Conservation (phyloP, 1,140 invertebrate genomes). For the Whitmania pigra region DNA sequence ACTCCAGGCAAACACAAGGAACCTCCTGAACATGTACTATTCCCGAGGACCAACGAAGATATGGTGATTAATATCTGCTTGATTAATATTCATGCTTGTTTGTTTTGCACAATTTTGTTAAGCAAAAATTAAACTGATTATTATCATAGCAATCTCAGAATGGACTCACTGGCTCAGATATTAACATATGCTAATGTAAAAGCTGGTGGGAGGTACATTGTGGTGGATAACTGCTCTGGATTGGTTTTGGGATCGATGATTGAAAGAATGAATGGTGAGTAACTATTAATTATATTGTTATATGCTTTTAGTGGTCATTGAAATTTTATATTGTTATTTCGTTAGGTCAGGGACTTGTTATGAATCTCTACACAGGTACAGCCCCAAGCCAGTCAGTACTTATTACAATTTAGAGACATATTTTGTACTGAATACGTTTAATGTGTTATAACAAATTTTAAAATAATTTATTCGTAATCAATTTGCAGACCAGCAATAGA, state of each 20-base stretch:
- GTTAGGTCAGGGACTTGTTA: conserved; percentile 17
- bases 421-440: neutral
- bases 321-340: neutral
- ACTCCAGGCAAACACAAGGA: conserved; percentile 57
- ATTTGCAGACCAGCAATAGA: conserved; percentile 45
- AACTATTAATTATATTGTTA: neutral
- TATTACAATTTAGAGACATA: neutral
- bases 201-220: conserved; percentile 59
- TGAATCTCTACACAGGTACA: conserved; percentile 19
- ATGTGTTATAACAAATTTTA: neutral
- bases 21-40: conserved; percentile 66
- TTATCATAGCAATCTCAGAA: conserved; percentile 50
- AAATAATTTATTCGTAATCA: conserved; percentile 7
- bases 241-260: conserved; percentile 67
- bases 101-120: neutral
- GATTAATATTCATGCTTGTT: neutral
- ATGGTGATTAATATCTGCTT: conserved; percentile 45
- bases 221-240: conserved; percentile 75
- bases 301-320: neutral
- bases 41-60: conserved; percentile 61
- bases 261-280: conserved; percentile 38
- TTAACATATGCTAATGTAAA: conserved; percentile 66
- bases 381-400: conserved; percentile 46
- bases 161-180: conserved; percentile 75
- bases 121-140: neutral